phyloP scores from a whole-genome alignment of 2,888 invertebrate genomes.

The Drosophila conformis region DNA sequence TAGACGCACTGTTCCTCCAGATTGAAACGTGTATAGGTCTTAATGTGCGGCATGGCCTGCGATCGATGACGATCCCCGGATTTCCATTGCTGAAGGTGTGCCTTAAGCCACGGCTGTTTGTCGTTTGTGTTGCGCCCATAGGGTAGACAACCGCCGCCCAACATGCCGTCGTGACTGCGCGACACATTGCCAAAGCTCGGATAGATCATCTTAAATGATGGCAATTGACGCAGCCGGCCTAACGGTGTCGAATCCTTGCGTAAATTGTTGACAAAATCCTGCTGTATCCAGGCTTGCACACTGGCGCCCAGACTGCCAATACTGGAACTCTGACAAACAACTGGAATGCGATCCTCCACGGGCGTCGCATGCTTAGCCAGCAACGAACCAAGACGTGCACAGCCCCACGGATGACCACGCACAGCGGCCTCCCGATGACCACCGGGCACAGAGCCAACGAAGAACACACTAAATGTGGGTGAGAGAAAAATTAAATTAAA shows the following conservation, averaged over 20 bases:
- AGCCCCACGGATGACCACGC: conserved; percentile 87
- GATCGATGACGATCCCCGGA: conserved; percentile 89
- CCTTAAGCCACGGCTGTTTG: conserved; percentile 94
- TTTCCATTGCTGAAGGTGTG: conserved; percentile 93
- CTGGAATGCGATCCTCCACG: conserved; percentile 87
- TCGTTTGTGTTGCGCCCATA: conserved; percentile 91
- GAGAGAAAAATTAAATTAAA: not conserved
- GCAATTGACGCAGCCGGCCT: conserved; percentile 85
- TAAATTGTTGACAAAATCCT: conserved; percentile 89
- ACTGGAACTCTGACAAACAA: conserved; percentile 95
- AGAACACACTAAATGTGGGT: conserved; percentile 89
- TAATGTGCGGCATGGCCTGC: conserved; percentile 97
- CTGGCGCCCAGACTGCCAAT: conserved; percentile 93
- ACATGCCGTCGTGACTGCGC: conserved; percentile 92
- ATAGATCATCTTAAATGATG: conserved; percentile 89
- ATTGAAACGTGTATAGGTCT: conserved; percentile 93
- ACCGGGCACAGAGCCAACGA: conserved; percentile 94
- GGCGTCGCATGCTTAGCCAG: conserved; percentile 89
- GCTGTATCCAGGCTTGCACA: conserved; percentile 90
- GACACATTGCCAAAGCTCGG: conserved; percentile 94
- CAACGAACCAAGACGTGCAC: conserved; percentile 87
- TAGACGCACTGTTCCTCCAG: conserved; percentile 86
- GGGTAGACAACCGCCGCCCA: conserved; percentile 95
- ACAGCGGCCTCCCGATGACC: conserved; percentile 87
- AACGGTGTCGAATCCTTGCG: conserved; percentile 86